A percentile compares a stretch with the other conserved stretches of the same genome.
phyloP scores from a whole-genome alignment of 2,797 vertebrate species.

The Lacerta agilis region DNA sequence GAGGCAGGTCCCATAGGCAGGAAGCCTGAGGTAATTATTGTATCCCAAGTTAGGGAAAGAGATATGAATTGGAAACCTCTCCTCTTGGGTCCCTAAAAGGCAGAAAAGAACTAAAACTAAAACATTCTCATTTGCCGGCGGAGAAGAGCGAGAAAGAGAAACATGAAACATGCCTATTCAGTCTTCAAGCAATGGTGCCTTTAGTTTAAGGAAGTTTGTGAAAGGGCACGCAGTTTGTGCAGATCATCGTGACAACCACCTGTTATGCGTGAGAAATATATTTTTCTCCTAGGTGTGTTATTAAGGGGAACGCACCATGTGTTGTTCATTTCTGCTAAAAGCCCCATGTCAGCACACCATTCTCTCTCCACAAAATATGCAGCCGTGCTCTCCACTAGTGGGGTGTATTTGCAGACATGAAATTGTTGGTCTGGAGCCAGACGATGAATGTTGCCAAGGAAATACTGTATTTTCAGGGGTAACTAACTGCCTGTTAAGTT shows the following conservation, averaged over 20 bases:
- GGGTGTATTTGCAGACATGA: neutral
- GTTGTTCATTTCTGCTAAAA: neutral
- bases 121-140: neutral
- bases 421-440: neutral
- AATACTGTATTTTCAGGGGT: conserved; percentile 34
- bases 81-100: neutral
- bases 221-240: neutral
- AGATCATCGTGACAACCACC: neutral
- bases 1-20: neutral
- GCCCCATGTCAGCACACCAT: neutral
- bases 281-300: neutral
- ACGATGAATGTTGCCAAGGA: conserved; percentile 39
- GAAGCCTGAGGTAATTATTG: neutral
- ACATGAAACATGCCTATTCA: neutral
- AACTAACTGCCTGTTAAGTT: neutral
- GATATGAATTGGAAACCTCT: neutral
- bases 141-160: too few relatives aligned
- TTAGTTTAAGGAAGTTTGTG: neutral
- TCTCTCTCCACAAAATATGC: neutral
- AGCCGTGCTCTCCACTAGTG: neutral
- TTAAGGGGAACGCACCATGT: neutral
- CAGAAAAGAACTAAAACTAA: neutral
- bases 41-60: neutral
- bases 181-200: neutral
- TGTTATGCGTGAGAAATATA: neutral